Percentiles rank a stretch among this genome's conserved stretches.
These are phyloP conservation scores for Hoplostethus atlanticus DNA, from an alignment of 2,797 vertebrate species.

Conservation along the genomic window DNA sequence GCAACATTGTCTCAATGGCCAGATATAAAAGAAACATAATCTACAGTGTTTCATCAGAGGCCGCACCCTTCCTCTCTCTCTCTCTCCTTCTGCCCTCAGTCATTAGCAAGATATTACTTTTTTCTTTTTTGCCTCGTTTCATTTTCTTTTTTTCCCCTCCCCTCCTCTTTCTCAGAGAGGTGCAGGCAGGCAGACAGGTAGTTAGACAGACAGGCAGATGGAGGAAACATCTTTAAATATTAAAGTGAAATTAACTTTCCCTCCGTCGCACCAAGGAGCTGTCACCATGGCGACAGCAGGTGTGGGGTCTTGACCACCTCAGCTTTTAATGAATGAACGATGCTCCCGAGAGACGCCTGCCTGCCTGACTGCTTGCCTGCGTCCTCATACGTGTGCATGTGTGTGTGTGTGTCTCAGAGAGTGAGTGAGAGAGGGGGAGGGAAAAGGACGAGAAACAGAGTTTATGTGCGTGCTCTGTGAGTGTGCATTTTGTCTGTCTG, in stretches of 20 bases:
- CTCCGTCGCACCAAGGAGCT: slow-evolving; percentile 10
- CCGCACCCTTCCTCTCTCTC: slow-evolving; percentile 21
- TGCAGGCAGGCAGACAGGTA: slow-evolving; percentile 6
- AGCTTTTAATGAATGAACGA: slow-evolving; percentile 54
- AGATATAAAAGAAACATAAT: slow-evolving; percentile 26
- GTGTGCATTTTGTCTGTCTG: background rate
- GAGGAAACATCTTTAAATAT: slow-evolving; percentile 58
- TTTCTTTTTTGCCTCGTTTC: slow-evolving; percentile 11
- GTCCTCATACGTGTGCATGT: background rate
- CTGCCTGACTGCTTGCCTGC: background rate
- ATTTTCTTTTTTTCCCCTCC: background rate
- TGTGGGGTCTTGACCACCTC: slow-evolving; percentile 40
- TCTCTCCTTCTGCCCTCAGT: slow-evolving; percentile 46
- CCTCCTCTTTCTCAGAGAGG: slow-evolving; percentile 10
- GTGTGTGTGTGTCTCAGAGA: background rate
- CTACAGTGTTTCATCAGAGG: slow-evolving; percentile 18
- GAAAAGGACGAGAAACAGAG: background rate
- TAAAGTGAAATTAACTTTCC: slow-evolving; percentile 55
- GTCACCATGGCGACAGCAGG: slow-evolving; percentile 56
- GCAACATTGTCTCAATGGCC: slow-evolving; percentile 22
- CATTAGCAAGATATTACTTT: slow-evolving; percentile 53
- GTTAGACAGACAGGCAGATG: slow-evolving; percentile 5
- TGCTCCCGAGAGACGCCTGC: slow-evolving; percentile 18
- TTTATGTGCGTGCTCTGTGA: background rate
- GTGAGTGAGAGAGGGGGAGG: background rate